Evolutionary conservation across 2,888 invertebrate genomes (phyloP).

Genomic region (Mesodorylaimus sp.): DNA sequence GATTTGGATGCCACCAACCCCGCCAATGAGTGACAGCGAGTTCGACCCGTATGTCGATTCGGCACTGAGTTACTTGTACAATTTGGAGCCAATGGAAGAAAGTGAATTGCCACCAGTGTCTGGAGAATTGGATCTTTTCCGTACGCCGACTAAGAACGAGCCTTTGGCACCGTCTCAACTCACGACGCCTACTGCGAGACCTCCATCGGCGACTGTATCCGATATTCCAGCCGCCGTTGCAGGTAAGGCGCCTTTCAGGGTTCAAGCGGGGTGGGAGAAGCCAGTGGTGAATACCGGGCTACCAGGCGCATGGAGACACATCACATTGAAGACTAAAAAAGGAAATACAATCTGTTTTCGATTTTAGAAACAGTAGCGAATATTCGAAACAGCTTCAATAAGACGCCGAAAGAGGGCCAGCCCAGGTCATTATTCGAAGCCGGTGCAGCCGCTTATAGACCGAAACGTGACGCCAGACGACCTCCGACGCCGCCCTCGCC

Average conservation of each 20-base stretch:
- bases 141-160: neutral
- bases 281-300: no score
- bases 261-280: no score
- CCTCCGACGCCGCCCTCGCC: conserved; percentile 13
- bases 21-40: conserved; percentile 64
- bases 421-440: neutral
- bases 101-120: conserved; percentile 58
- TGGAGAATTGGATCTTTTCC: conserved; percentile 10
- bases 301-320: no score
- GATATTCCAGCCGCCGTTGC: neutral
- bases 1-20: conserved; percentile 95
- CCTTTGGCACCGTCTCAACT: neutral
- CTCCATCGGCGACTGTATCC: neutral
- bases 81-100: conserved; percentile 51
- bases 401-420: neutral
- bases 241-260: no score
- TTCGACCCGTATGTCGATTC: conserved; percentile 68
- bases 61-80: conserved; percentile 61
- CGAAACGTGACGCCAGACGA: conserved; percentile 10
- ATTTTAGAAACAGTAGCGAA: neutral
- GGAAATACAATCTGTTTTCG: no score
- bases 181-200: neutral
- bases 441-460: conserved; percentile 15
- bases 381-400: neutral
- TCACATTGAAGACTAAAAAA: no score